Base-by-base conservation (phyloP, 2,797 vertebrate species). In the Rhyacichthys aspro region DNA sequence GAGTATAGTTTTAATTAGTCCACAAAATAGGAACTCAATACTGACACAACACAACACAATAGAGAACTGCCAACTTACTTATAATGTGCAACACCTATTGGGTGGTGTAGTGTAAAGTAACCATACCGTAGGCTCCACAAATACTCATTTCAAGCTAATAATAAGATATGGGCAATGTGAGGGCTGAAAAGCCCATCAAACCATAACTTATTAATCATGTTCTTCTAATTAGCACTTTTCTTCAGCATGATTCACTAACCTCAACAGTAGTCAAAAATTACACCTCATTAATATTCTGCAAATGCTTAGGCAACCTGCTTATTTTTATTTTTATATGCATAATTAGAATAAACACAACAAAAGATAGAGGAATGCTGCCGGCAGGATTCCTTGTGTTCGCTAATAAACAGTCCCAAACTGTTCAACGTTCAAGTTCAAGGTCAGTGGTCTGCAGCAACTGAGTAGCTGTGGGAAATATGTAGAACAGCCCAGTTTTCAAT, bases 161-260 rank as follows among this genome's bases (percentile, higher is more conserved):
- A n/a, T 28, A 28, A 28, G 23, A 28, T 2, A 28, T 28, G 23
- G 23, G 23, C 23, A 28, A 28, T 28, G 68, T 53, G 50, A 80
- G 76, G 77, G 73, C 58, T 76, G 70, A 79, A 83, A 55, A 85
- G 77, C 74, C 78, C 73, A 89, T 86, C 84, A 82, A 82, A 78
- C 79, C 78, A 73, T 79, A 79, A 82, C 82, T 83, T 82, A 76
- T 79, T 8, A 43, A 43, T 9, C 73, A 74, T 80, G 68, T 81
- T 85, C 56, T 66, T 74, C 63, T 85, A 85, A 83, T 88, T 86
- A 83, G 80, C 65, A 59, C 41, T 64, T 83, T 78, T 70, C 54
- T 55, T 43, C 67, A 56, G 36, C 65, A 61, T n/a, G 16, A 63
- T 67, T 60, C 67, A 72, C 54, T 74, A 70, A 67, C 71, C 64